Evolutionary conservation across 2,797 vertebrate genomes (phyloP).

Genomic region (Coluber constrictor): DNA sequence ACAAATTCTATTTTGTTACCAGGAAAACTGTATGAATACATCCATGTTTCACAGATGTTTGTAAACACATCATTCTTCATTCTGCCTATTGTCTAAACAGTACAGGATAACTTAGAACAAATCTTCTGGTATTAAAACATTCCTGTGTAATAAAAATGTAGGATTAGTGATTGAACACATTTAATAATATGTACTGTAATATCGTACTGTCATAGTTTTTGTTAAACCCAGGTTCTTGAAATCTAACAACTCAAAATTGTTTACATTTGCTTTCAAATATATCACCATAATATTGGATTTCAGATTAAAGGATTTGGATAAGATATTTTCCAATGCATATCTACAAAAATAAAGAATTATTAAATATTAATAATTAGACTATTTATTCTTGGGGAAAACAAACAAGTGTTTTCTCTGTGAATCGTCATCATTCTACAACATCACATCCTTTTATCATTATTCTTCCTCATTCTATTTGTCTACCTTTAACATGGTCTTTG

Average conservation of each 20-base stretch:
- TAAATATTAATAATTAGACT: neutral
- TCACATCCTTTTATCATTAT: neutral
- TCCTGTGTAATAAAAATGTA: neutral
- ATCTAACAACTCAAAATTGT: neutral
- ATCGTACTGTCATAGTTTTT: neutral
- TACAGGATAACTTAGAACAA: neutral
- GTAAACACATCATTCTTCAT: neutral
- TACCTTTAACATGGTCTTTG: neutral
- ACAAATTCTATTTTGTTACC: neutral
- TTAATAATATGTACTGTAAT: neutral
- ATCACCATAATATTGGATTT: neutral
- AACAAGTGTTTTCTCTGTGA: neutral
- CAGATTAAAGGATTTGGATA: neutral
- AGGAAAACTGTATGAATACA: neutral
- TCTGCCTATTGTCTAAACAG: neutral
- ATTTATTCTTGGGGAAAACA: neutral
- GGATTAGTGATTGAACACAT: neutral
- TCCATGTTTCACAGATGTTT: neutral
- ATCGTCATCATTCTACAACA: neutral
- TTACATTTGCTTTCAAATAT: neutral
- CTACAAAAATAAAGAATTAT: neutral
- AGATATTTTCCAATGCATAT: neutral
- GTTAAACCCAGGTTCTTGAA: neutral
- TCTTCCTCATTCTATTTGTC: neutral
- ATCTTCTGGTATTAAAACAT: neutral